Evolutionary conservation across 2,888 invertebrate genomes (phyloP), one percentile per base, ranked within the genome.

Genomic region (Ganaspis brasiliensis): DNA sequence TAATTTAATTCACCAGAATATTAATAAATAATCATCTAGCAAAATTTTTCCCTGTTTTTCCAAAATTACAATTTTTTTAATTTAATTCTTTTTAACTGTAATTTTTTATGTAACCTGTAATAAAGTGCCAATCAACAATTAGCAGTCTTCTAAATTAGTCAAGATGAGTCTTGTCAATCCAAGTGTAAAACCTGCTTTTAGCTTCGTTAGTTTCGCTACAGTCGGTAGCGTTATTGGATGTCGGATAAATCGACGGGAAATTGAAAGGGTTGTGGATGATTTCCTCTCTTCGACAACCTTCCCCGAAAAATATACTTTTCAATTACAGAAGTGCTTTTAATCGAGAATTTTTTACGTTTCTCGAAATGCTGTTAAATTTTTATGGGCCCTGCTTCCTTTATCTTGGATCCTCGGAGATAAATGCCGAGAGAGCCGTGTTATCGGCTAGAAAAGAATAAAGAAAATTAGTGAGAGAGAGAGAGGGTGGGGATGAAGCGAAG

Each of bases 161-260:
- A 52, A 52, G 19, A 52, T 52, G 19, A 16, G 19, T 16, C 52
- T 52, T 52, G 74, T 78, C 80, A 79, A 85, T 70, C 82, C 82
- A 79, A 84, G 85, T 85, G 87, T 87, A 80, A 88, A 88, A 88
- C 87, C 85, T 84, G 84, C 86, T 86, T 86, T 85, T 84, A 83
- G 83, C 81, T 78, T 83, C 82, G 86, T 85, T 86, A 86, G 80
- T 77, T 79, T 73, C 76, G 76, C 72, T 80, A 77, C 76, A 82
- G 78, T 82, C 81, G 81, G 77, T 74, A 81, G 78, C 78, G 82
- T 81, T 81, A 83, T 81, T 78, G 81, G 81, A 85, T 83, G 78
- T 49, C 76, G 79, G 80, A 82, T 81, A 82, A 83, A 82, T 86
- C 82, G 81, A 81, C 79, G 82, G 79, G 82, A 84, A 85, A 86